Evolutionary conservation across 2,888 invertebrate species (phyloP).

Genomic region (Cheilosia urbana): DNA sequence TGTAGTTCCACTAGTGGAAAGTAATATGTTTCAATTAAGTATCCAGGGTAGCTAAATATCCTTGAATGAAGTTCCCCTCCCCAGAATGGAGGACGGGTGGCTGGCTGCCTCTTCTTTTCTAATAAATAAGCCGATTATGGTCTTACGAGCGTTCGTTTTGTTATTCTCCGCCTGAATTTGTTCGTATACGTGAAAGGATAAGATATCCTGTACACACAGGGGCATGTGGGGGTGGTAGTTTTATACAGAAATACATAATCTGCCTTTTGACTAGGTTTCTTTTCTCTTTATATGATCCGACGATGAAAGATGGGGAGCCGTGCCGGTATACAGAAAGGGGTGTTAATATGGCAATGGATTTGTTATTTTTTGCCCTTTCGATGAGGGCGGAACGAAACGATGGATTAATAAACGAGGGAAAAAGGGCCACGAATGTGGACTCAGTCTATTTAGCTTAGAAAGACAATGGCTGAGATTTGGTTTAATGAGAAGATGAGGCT

Average conservation of each 20-base stretch:
- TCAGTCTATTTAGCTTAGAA: slow-evolving; percentile 57
- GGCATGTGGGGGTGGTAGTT: slow-evolving; percentile 10
- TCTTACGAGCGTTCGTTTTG: slow-evolving; percentile 66
- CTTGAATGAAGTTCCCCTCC: slow-evolving; percentile 21
- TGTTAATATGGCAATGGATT: slow-evolving; percentile 68
- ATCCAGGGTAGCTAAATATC: slow-evolving; percentile 37
- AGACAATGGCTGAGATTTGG: slow-evolving; percentile 53
- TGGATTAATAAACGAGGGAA: slow-evolving; percentile 29
- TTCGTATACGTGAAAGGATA: slow-evolving; percentile 57
- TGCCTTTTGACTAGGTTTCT: slow-evolving; percentile 56
- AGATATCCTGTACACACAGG: slow-evolving; percentile 18
- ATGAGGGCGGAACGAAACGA: slow-evolving; percentile 12
- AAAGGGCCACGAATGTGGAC: slow-evolving; percentile 35
- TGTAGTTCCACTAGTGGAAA: slow-evolving; percentile 4
- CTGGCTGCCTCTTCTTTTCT: slow-evolving; percentile 6
- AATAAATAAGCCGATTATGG: slow-evolving; percentile 72
- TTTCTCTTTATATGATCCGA: background rate
- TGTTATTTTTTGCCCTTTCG: slow-evolving; percentile 22
- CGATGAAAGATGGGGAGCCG: slow-evolving; percentile 34
- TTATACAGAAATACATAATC: slow-evolving; percentile 56
- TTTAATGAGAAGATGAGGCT: slow-evolving; percentile 37
- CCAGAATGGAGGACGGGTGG: slow-evolving; percentile 4
- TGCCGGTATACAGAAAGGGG: slow-evolving; percentile 63
- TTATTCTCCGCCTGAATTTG: slow-evolving; percentile 38
- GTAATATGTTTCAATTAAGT: slow-evolving; percentile 62